Evolutionary conservation across 53 echinoderm and acorn worm genomes (phyloP), one percentile per base, ranked within the genome.

Genomic region (Paracentrotus lividus): DNA sequence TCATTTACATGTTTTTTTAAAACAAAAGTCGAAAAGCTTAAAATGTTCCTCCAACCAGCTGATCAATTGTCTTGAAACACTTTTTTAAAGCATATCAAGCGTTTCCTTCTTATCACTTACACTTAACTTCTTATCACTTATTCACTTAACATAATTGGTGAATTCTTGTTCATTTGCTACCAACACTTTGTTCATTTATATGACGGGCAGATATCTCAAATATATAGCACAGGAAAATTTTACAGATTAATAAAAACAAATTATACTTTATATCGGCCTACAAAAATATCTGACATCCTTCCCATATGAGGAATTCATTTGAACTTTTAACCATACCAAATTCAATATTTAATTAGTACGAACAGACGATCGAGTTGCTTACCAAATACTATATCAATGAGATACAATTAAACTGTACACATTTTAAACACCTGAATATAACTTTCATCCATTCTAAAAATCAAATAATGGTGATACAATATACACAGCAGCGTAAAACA

Each of bases 391-490:
- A 44, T 8, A 45, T 78, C 81, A 24, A 78, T 78, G 81, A 45
- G 44, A 24, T 45, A 78, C n/a, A 78, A n/a, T n/a, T n/a, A n/a
- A n/a, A 24, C 81, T 78, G 81, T 78, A 78, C 81, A 78, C 45
- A 24, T 78, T 78, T 45, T 24, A 23, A 78, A 78, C 47, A 15
- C 34, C 38, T 69, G 36, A 72, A 61, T 14, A 26, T 61, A 61
- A 27, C 34, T 69, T 36, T 1, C 42, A 40, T 76, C 76, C 76
- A 40, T 20, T 45, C n/a, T 7, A 4, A 21, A 78, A 77, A 43
- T 1, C 12, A 24, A 75, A 45, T 23, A 78, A n/a, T n/a, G 1
- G n/a, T 4, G 33, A 69, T 36, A 69, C 36, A 69, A 69, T 69
- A 29, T 69, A 69, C 38, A 69, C 36, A 69, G 36, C 69, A 69